Evolutionary conservation across 23 tunicate species (phyloP).

Genomic region (Aplidium turbinatum): DNA sequence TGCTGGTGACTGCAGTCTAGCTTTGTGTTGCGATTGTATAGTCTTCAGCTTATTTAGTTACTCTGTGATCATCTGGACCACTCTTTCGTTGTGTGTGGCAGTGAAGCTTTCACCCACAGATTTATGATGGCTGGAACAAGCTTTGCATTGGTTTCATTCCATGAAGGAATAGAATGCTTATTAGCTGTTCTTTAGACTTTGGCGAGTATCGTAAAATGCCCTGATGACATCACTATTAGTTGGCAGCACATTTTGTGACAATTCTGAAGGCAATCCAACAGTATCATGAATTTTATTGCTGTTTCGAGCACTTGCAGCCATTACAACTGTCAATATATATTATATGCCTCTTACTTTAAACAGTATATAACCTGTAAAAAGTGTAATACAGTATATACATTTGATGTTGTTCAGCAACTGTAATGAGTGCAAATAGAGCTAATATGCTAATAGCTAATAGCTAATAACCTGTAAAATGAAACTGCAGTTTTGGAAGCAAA

Average conservation of each 20-base stretch:
- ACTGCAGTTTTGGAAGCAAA: no score
- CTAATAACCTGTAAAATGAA: not conserved
- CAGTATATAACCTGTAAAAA: no score
- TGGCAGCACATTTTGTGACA: conserved; percentile 17
- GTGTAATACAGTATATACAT: no score
- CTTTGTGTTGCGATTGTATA: conserved; percentile 11
- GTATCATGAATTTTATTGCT: not conserved
- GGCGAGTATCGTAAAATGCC: conserved; percentile 2
- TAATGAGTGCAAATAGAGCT: not conserved
- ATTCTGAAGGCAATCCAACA: conserved; percentile 8
- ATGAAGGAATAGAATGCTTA: not conserved
- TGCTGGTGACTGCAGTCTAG: conserved; percentile 20
- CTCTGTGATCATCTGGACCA: conserved; percentile 11
- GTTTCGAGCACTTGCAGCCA: conserved; percentile 4
- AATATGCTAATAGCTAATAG: not conserved
- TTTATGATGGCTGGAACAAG: conserved; percentile 23
- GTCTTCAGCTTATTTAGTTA: conserved; percentile 1
- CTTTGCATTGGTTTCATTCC: conserved; percentile 1
- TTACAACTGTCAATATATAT: no score
- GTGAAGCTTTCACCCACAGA: conserved; percentile 12
- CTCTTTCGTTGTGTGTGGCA: conserved; percentile 20
- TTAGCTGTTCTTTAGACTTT: not conserved
- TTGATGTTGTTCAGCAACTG: no score
- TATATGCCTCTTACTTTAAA: no score
- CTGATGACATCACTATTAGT: conserved; percentile 12